Evolutionary conservation across 2,888 invertebrate species (phyloP).

Genomic region (Neoitamus cyanurus): DNA sequence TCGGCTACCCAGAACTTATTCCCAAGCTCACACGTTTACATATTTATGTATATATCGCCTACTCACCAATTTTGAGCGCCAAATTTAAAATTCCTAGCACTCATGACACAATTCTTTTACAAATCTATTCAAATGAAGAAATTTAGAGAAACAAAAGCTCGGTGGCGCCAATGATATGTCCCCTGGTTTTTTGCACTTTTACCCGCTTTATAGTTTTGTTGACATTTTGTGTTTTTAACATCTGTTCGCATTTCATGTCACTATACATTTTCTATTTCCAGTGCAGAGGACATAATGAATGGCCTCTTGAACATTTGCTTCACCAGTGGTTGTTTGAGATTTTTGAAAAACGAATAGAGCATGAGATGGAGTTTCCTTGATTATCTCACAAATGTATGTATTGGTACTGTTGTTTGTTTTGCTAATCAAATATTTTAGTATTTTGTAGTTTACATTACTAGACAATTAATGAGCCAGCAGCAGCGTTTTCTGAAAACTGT

Average conservation of each 20-base stretch:
- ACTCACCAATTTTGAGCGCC: background rate
- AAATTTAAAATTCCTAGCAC: background rate
- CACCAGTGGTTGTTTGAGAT: background rate
- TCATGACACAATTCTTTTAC: background rate
- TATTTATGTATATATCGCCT: background rate
- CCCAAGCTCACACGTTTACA: background rate
- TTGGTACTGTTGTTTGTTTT: too few species aligned
- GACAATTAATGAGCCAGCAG: too few species aligned
- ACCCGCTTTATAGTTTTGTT: background rate
- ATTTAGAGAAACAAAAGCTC: background rate
- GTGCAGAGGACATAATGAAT: background rate
- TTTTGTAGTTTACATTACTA: too few species aligned
- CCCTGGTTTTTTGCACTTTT: background rate
- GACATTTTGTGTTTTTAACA: background rate
- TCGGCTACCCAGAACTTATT: background rate
- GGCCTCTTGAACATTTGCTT: background rate
- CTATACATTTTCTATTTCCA: background rate
- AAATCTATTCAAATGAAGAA: background rate
- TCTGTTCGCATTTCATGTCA: background rate
- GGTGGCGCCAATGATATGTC: background rate
- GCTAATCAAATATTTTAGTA: too few species aligned
- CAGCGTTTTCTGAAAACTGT: too few species aligned
- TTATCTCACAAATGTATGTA: too few species aligned
- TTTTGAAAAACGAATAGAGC: background rate
- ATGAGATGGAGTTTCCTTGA: background rate